A percentile compares a stretch with the other conserved stretches of the same genome.
Evolutionary conservation across 1,140 invertebrate genomes (phyloP).

Genomic region (Pachypsylla venusta): DNA sequence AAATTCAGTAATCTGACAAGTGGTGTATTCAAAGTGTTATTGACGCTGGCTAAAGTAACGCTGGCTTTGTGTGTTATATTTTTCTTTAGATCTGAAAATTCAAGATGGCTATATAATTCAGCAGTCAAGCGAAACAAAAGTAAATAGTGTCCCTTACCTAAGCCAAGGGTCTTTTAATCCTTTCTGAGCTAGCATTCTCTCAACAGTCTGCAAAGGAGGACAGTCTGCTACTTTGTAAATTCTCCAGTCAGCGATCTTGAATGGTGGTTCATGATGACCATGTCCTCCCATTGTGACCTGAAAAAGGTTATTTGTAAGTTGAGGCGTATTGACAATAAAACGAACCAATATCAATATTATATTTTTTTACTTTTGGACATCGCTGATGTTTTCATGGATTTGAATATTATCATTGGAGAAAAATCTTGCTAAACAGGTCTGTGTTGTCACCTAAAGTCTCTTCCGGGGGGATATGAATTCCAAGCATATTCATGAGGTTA

Average conservation of each 20-base stretch:
- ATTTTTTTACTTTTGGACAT: neutral
- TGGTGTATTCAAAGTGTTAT: too few relatives aligned
- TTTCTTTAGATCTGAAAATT: too few relatives aligned
- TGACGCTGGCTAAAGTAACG: too few relatives aligned
- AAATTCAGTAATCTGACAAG: neutral
- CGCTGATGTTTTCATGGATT: neutral
- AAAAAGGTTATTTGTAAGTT: too few relatives aligned
- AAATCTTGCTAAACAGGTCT: too few relatives aligned
- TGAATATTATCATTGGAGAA: neutral
- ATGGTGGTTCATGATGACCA: slow-evolving; percentile 6
- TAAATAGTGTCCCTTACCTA: too few relatives aligned
- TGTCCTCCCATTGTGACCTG: neutral
- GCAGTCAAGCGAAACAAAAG: too few relatives aligned
- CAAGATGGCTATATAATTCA: too few relatives aligned
- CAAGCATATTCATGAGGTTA: too few relatives aligned
- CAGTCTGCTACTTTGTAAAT: slow-evolving; percentile 54
- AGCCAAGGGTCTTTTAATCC: slow-evolving; percentile 73
- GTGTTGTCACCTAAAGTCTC: too few relatives aligned
- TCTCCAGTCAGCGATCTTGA: slow-evolving; percentile 45
- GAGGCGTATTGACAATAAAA: neutral
- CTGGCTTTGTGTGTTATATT: neutral
- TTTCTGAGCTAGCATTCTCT: slow-evolving; percentile 43
- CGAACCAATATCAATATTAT: neutral
- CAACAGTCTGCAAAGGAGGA: slow-evolving; percentile 42
- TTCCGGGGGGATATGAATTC: too few relatives aligned